Base-by-base conservation (phyloP, 2,113 vertebrate genomes). In the Nerophis ophidion region DNA sequence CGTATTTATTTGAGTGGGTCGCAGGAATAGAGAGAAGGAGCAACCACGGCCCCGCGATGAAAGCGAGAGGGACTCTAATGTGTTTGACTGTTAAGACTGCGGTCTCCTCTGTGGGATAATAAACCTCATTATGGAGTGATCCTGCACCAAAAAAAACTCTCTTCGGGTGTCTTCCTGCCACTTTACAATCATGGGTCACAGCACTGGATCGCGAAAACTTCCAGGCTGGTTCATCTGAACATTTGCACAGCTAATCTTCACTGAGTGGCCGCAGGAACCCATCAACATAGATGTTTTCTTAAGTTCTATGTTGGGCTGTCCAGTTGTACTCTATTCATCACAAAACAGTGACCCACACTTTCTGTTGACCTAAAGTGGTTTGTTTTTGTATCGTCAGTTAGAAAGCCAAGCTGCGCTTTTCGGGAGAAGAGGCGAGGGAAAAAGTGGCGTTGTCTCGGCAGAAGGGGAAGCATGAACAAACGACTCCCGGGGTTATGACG, bases 1-100 rank as follows among this genome's bases (percentile, higher is more conserved):
- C n/a, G 5, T 84, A 86, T 88, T 87, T 87, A 87, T 86, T 86
- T 86, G 79, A 82, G 68, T 82, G 63, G 74, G 77, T 78, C 71
- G 11, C 2, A 69, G 77, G 77, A 81, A 81, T 68, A 78, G 59
- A 61, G 51, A 5, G 26, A 35, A 53, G 26, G 26, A 35, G 12
- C 19, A 53, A 53, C 26, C 26, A 51, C 8, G 7, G 26, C 51
- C 6, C 19, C 1, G 40, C 9, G 56, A 14, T 62, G 53, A 51
- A 80, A 75, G 54, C 46, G 56, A 71, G 68, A 55, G 40, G 45
- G 60, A 65, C 13, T 47, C 55, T 7, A n/a, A 12, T 50, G 35
- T 68, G 15, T 71, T 64, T 47, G 49, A 81, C 61, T 76, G 80
- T 80, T 76, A 66, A 72, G 77, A 61, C 77, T 81, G 77, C 62